phyloP scores from a whole-genome alignment of 2,113 vertebrate species.

The Ammodytes dubius region DNA sequence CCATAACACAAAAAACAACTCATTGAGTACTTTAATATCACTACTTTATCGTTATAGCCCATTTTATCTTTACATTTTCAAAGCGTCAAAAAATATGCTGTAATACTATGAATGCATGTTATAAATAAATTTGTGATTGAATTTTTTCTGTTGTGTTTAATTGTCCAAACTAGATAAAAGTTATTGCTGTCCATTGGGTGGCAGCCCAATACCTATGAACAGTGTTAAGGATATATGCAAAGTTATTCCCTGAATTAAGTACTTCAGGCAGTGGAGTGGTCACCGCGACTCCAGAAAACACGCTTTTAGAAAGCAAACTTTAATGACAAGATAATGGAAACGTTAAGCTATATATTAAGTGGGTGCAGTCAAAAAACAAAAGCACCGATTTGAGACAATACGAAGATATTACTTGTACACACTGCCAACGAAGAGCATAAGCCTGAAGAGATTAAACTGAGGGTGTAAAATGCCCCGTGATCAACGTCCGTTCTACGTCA shows the following conservation, averaged over 20 bases:
- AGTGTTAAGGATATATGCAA: fast-evolving
- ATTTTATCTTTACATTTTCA: constrained; percentile 58
- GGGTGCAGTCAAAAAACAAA: no score
- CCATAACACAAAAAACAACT: constrained; percentile 35
- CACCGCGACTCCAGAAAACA: neutral
- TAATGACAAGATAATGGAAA: neutral
- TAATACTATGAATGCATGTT: constrained; percentile 78
- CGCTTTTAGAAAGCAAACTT: neutral
- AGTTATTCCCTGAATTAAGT: fast-evolving
- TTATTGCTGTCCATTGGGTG: constrained; percentile 50
- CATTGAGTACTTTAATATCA: constrained; percentile 56
- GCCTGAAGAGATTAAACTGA: constrained; percentile 30
- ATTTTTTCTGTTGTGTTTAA: constrained; percentile 22
- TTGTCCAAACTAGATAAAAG: neutral
- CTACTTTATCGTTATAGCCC: constrained; percentile 43
- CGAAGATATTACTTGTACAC: no score
- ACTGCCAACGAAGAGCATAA: neutral
- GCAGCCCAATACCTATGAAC: constrained; percentile 18
- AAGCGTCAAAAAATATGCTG: constrained; percentile 59
- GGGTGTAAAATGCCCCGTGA: fast-evolving
- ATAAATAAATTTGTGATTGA: constrained; percentile 81
- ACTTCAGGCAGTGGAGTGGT: neutral
- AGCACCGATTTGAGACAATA: no score
- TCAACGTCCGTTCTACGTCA: constrained; percentile 40
- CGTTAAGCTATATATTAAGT: no score